Evolutionary conservation across 2,797 vertebrate genomes (phyloP).

Genomic region (Rhynchonycteris naso): DNA sequence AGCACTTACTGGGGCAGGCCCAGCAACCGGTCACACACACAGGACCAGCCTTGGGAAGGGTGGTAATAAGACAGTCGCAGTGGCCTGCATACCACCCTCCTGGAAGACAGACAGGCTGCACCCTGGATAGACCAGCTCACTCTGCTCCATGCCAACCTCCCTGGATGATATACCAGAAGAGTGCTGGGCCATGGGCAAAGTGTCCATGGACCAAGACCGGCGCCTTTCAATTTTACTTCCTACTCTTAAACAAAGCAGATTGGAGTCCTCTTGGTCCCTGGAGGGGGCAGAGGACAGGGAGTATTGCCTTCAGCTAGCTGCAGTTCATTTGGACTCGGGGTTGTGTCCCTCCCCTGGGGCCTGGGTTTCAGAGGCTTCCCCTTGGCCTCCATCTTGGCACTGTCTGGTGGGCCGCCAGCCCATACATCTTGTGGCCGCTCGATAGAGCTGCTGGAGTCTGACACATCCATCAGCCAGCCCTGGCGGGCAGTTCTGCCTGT

Average conservation of each 20-base stretch:
- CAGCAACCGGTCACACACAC: accelerated
- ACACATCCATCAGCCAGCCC: conserved; percentile 76
- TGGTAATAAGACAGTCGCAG: neutral
- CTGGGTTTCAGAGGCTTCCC: conserved; percentile 63
- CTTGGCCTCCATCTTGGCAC: conserved; percentile 76
- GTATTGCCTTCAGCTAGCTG: neutral
- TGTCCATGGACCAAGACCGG: neutral
- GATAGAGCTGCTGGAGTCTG: conserved; percentile 78
- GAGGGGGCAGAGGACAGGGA: neutral
- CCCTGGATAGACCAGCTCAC: neutral
- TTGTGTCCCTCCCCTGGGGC: neutral
- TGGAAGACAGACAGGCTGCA: neutral
- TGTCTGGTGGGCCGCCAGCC: conserved; percentile 75
- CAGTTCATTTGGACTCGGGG: neutral
- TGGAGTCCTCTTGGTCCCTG: neutral
- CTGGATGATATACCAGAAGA: neutral
- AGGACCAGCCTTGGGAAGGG: neutral
- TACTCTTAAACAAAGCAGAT: conserved; percentile 23
- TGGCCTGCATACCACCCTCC: neutral
- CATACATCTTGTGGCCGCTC: conserved; percentile 80
- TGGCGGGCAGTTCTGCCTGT: conserved; percentile 42
- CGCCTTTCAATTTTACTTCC: neutral
- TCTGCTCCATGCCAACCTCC: neutral
- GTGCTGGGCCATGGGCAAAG: neutral
- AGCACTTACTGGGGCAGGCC: too few species aligned